Evolutionary conservation across 2,113 vertebrate genomes (phyloP).

Genomic region (Hepsetus odoe): DNA sequence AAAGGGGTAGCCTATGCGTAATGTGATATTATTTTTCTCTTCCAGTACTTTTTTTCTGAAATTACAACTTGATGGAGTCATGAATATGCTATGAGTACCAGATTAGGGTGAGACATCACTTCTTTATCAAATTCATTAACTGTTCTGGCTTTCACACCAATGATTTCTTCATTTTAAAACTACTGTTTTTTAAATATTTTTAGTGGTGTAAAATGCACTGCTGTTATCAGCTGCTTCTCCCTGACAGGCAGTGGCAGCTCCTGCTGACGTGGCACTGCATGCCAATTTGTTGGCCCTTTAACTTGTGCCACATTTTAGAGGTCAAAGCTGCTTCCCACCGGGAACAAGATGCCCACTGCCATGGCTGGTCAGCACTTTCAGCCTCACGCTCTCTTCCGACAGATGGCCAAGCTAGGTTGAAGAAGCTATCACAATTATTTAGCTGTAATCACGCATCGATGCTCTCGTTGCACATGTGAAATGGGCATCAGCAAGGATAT

Average conservation of each 20-base stretch:
- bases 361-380: conserved; percentile 42
- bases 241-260: background rate
- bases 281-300: conserved; percentile 23
- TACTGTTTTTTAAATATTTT: background rate
- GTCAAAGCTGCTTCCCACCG: conserved; percentile 25
- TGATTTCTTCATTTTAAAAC: background rate
- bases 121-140: background rate
- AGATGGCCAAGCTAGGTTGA: conserved; percentile 51
- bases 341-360: conserved; percentile 31
- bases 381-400: conserved; percentile 14
- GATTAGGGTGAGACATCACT: background rate
- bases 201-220: background rate
- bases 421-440: conserved; percentile 47
- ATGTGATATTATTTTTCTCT: too few relatives aligned
- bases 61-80: background rate
- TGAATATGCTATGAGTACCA: background rate
- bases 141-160: background rate
- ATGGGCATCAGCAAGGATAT: conserved; percentile 1
- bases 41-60: too few relatives aligned
- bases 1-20: too few relatives aligned
- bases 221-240: conserved; percentile 4
- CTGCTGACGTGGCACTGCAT: conserved; percentile 8
- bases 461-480: conserved; percentile 17
- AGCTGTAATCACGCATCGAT: conserved; percentile 31
- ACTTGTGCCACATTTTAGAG: conserved; percentile 25